Evolutionary conservation across 2,888 invertebrate genomes (phyloP).

Genomic region (Catocala fraxini): DNA sequence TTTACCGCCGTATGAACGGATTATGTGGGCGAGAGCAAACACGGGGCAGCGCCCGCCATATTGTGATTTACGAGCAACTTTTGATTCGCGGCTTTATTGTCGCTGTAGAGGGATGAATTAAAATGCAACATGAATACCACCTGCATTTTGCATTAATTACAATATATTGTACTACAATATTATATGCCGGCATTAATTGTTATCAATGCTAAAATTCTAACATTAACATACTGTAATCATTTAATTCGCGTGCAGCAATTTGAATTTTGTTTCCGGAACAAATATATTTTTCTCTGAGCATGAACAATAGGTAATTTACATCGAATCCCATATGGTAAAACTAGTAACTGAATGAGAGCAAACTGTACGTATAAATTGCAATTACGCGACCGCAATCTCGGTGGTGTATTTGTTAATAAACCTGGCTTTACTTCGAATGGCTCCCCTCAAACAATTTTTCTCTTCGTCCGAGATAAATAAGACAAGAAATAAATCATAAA

Average conservation of each 20-base stretch:
- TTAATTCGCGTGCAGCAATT: not conserved
- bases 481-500: slow-evolving; percentile 83
- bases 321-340: slow-evolving; percentile 32
- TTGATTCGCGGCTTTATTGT: slow-evolving; percentile 85
- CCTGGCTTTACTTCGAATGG: slow-evolving; percentile 67
- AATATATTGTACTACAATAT: slow-evolving; percentile 23
- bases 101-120: slow-evolving; percentile 66
- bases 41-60: slow-evolving; percentile 85
- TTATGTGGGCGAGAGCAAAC: slow-evolving; percentile 88
- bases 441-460: slow-evolving; percentile 78
- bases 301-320: slow-evolving; percentile 30
- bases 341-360: slow-evolving; percentile 25
- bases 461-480: slow-evolving; percentile 80
- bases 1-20: slow-evolving; percentile 86
- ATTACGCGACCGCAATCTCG: slow-evolving; percentile 67
- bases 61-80: slow-evolving; percentile 84
- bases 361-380: slow-evolving; percentile 55
- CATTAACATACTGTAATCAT: not conserved
- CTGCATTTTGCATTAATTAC: slow-evolving; percentile 28
- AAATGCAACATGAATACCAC: slow-evolving; percentile 57
- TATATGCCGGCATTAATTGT: slow-evolving; percentile 2
- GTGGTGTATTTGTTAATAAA: slow-evolving; percentile 77
- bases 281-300: slow-evolving; percentile 23
- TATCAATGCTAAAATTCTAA: not conserved
- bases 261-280: slow-evolving; percentile 12